Base-by-base conservation (phyloP, 2,113 vertebrate genomes). In the Agapornis roseicollis region DNA sequence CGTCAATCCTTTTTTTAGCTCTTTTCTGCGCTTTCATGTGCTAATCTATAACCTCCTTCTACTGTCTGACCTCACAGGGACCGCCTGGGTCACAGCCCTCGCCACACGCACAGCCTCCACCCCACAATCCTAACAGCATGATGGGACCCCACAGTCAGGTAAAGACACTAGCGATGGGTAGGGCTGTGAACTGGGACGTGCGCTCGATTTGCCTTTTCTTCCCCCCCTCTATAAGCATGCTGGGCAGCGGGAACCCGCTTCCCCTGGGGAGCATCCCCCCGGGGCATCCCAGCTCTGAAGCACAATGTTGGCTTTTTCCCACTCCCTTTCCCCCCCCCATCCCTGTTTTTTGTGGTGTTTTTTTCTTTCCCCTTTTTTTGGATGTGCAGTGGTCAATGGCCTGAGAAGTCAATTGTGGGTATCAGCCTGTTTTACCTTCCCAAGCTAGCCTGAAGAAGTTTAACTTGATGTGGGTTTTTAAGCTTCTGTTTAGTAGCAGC, bases 81-180 rank as follows among this genome's bases (percentile, higher is more conserved):
- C 99, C 99, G 97, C 99, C 99, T 97, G 99, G 99, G 98, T 99
- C 99, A 98, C 99, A 99, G 98, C 99, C 99, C 98, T 99, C 99
- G 98, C 99, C 99, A 98, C 99, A 99, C 98, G 98, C 99, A 98
- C 98, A 98, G 98, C 98, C 98, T 98, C 99, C 99, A 98, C 98
- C 99, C 98, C 99, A 99, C 99, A 99, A 99, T 98, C 99, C 99
- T 98, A 99, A 99, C 99, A 99, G 98, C 99, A 99, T 99, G 99
- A 99, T 99, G 99, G 99, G 99, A 98, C 99, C 99, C 97, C 99
- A 99, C 98, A 99, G 99, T 98, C 99, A 99, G 99, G 99, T 99
- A 99, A 99, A 97, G 96, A 97, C 97, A 94, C 97, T 96, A 95
- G 96, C 50, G 95, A 93, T 96, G 93, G 94, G 96, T 92, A 97